A percentile compares a stretch with the other conserved stretches of the same genome.
Evolutionary conservation across 2,113 vertebrate species (phyloP).

Genomic region (Dolichotis patagonum): DNA sequence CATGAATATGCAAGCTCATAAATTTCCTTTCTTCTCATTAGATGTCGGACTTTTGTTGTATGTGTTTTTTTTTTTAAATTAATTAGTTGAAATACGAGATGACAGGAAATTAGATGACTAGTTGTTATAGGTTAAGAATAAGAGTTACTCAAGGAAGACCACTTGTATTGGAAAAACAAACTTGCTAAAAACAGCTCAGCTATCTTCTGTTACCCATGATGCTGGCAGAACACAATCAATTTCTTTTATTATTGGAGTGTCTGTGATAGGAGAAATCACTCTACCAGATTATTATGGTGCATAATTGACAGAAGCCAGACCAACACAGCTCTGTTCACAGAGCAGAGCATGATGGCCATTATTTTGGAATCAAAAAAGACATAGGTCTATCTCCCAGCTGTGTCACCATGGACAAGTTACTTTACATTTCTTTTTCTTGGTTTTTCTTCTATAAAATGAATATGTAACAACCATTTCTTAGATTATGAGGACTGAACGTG

Average conservation of each 20-base stretch:
- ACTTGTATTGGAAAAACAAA: neutral
- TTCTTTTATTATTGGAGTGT: constrained; percentile 6
- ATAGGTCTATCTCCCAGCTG: neutral
- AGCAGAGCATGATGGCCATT: neutral
- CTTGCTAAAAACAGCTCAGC: neutral
- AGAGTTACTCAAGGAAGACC: constrained; percentile 51
- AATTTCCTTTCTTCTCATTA: neutral
- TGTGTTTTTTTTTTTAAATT: neutral
- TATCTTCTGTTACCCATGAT: neutral
- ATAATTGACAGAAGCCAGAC: constrained; percentile 7
- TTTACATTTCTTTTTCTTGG: neutral
- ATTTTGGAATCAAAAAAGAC: constrained; percentile 12
- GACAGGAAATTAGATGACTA: neutral
- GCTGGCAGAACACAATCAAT: constrained; percentile 2
- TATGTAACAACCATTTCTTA: neutral
- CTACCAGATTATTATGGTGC: constrained; percentile 1
- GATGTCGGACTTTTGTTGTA: neutral
- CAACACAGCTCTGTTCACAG: neutral
- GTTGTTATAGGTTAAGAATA: neutral
- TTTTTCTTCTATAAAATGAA: neutral
- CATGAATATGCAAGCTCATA: neutral
- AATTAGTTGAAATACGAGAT: constrained; percentile 46
- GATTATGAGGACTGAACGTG: neutral
- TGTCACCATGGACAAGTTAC: neutral
- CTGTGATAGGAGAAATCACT: neutral